Evolutionary conservation across 2,113 vertebrate species (phyloP).

Genomic region (Microcebus lehilahytsara): DNA sequence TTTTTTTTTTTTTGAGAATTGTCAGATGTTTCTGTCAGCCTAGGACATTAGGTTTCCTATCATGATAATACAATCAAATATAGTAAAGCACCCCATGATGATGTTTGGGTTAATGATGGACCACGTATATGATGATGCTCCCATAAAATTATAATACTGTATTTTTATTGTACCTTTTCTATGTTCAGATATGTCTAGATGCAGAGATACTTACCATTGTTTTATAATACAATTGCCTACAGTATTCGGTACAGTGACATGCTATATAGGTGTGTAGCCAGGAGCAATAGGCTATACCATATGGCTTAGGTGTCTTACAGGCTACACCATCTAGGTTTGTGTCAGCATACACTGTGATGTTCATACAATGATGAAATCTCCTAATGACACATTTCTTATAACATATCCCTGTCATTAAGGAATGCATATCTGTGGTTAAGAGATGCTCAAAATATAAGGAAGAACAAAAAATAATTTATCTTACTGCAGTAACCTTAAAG

Average conservation of each 20-base stretch:
- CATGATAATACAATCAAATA: neutral
- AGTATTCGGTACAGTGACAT: neutral
- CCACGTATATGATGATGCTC: neutral
- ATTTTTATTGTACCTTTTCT: neutral
- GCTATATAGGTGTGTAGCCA: neutral
- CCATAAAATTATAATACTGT: neutral
- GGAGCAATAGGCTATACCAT: neutral
- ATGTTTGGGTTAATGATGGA: neutral
- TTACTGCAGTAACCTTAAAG: neutral
- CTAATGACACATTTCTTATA: neutral
- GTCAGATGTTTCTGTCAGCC: neutral
- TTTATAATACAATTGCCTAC: neutral
- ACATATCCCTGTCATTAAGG: neutral
- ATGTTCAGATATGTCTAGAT: neutral
- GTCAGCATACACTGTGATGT: neutral
- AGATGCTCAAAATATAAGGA: neutral
- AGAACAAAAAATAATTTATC: neutral
- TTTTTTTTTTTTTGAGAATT: neutral
- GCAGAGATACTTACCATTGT: neutral
- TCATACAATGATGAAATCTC: neutral
- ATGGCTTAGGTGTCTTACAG: neutral
- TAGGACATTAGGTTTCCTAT: neutral
- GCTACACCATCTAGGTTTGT: neutral
- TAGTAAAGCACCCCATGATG: neutral
- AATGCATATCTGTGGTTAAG: neutral